A percentile compares a stretch with the other conserved stretches of the same genome.
These are phyloP conservation scores for Neosilurus hyrtlii DNA, from an alignment of 2,797 vertebrate genomes.

Conservation along the genomic window DNA sequence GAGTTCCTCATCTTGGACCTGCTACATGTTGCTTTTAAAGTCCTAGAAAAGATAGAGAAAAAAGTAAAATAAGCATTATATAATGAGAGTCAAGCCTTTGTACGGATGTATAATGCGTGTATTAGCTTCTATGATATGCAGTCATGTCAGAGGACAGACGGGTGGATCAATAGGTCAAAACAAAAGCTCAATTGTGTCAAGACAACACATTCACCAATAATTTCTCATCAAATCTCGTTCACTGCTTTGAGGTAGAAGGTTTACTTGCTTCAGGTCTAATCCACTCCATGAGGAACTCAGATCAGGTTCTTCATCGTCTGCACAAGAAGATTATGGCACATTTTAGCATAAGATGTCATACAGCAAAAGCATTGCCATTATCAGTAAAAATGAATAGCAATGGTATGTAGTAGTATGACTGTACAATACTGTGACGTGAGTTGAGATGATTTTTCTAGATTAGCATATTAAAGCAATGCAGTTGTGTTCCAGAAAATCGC, in stretches of 20 bases:
- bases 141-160: neutral
- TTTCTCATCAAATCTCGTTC: neutral
- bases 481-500: neutral
- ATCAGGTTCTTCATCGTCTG: slow-evolving; percentile 68
- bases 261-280: slow-evolving; percentile 69
- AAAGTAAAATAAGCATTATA: neutral
- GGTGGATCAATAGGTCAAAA: too few species aligned
- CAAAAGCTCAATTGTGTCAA: neutral
- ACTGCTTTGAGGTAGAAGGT: neutral
- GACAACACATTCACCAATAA: neutral
- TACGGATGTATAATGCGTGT: neutral
- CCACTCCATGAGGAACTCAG: slow-evolving; percentile 67
- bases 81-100: neutral
- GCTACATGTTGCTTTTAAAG: slow-evolving; percentile 57
- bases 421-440: neutral
- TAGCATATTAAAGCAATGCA: neutral
- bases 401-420: neutral
- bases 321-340: slow-evolving; percentile 53
- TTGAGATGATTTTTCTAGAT: neutral
- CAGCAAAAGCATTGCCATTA: neutral
- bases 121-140: neutral
- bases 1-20: slow-evolving; percentile 69
- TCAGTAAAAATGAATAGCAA: neutral
- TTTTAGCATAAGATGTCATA: neutral
- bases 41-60: slow-evolving; percentile 54